These are phyloP conservation scores for Pomatostomus ruficeps DNA, from an alignment of 2,113 vertebrate genomes.

Conservation along the genomic window DNA sequence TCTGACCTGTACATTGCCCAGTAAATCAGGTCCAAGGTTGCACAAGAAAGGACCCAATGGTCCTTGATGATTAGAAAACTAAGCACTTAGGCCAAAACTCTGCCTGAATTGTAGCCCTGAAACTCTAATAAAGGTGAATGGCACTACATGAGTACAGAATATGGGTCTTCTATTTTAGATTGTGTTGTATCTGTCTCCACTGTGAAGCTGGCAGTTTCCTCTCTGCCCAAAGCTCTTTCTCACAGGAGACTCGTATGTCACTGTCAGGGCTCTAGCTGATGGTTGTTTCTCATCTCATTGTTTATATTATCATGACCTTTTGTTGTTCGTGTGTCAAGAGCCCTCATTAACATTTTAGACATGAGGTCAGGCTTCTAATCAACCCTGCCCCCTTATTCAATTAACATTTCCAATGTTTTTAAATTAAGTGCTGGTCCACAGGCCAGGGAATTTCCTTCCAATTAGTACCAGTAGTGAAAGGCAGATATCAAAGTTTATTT, in stretches of 20 bases:
- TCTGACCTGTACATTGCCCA: neutral
- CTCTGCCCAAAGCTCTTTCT: neutral
- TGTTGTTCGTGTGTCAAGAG: conserved; percentile 31
- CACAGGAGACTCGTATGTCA: neutral
- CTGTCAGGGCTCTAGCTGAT: neutral
- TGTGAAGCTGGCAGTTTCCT: neutral
- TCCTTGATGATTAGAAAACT: neutral
- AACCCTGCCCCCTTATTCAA: conserved; percentile 33
- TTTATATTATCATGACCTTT: conserved; percentile 42
- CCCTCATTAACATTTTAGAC: conserved; percentile 46
- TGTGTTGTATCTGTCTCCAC: neutral
- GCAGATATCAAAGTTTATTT: conserved; percentile 63
- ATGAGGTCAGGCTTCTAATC: conserved; percentile 39
- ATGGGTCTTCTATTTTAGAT: neutral
- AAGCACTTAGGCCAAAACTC: neutral
- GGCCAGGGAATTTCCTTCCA: conserved; percentile 46
- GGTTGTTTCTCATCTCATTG: neutral
- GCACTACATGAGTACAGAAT: neutral
- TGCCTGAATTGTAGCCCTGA: neutral
- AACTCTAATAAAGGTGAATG: neutral
- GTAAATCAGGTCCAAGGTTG: neutral
- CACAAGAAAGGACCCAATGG: neutral
- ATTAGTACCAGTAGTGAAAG: conserved; percentile 46
- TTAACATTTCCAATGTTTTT: conserved; percentile 51
- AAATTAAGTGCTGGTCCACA: conserved; percentile 28